Conservation (phyloP, 2,113 vertebrate species). For the Thunnus maccoyii region DNA sequence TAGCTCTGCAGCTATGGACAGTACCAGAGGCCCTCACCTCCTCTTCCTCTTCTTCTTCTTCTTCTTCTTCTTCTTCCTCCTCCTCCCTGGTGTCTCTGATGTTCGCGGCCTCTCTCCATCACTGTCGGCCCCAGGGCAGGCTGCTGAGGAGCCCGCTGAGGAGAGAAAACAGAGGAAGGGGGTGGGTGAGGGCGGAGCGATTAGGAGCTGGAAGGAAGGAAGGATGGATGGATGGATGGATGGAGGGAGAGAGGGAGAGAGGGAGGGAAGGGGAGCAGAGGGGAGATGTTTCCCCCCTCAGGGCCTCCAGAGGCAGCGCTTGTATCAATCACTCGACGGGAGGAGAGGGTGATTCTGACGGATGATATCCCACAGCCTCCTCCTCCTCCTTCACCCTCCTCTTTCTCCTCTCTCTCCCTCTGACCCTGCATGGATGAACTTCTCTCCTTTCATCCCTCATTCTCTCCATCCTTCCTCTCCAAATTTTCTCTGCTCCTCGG, state of each 20-base stretch:
- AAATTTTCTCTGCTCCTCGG: background rate
- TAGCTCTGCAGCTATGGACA: constrained; percentile 18
- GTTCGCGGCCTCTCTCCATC: constrained; percentile 74
- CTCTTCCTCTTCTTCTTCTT: too few relatives aligned
- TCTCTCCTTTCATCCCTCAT: background rate
- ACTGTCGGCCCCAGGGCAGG: constrained; percentile 76
- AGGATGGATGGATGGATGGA: constrained; percentile 39
- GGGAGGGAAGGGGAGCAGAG: background rate
- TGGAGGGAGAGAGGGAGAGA: constrained; percentile 18
- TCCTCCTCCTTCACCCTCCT: constrained; percentile 21
- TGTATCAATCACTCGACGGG: constrained; percentile 80
- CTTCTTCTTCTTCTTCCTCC: background rate
- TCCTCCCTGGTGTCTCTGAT: constrained; percentile 31
- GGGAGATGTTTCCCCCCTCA: constrained; percentile 51
- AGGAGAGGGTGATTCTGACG: constrained; percentile 64
- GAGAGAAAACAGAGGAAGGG: constrained; percentile 47
- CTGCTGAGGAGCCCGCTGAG: constrained; percentile 67
- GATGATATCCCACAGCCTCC: constrained; percentile 56
- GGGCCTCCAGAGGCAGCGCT: constrained; percentile 62
- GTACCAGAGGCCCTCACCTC: background rate
- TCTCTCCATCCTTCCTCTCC: background rate
- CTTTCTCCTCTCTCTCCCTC: background rate
- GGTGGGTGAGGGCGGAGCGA: background rate
- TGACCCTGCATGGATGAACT: constrained; percentile 35
- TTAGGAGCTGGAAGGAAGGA: constrained; percentile 30